A percentile compares a stretch with the other conserved stretches of the same genome.
Conservation (phyloP, 2,113 vertebrate species). For the Labrus mixtus region DNA sequence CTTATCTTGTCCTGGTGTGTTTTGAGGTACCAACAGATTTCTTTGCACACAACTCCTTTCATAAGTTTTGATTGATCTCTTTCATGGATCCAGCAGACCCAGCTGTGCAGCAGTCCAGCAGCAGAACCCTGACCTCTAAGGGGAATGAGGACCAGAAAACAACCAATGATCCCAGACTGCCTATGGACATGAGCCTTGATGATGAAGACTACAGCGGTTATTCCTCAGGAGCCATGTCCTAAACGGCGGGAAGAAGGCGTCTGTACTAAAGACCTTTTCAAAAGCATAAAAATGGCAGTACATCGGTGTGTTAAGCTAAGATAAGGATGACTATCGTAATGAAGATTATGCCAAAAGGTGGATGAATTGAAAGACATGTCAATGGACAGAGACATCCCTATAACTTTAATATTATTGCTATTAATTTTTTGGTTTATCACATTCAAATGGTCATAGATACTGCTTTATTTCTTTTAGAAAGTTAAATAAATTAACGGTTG, state of each 20-base stretch:
- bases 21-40: background rate
- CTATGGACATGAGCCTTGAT: constrained; percentile 5
- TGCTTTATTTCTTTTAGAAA: too few species aligned
- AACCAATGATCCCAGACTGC: background rate
- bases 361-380: background rate
- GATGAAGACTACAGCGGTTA: constrained; percentile 42
- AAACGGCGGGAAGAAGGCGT: background rate
- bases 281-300: background rate
- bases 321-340: background rate
- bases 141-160: background rate
- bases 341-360: background rate
- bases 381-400: background rate
- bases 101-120: constrained; percentile 13
- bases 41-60: background rate
- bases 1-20: background rate
- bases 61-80: background rate
- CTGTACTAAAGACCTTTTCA: background rate
- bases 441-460: too few species aligned
- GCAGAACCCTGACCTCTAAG: background rate
- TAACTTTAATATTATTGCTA: too few species aligned
- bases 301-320: background rate
- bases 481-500: too few species aligned
- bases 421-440: too few species aligned
- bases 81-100: constrained; percentile 2
- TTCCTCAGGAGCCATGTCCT: constrained; percentile 19